These are phyloP conservation scores for Aegotheles bennettii DNA, from an alignment of 2,113 vertebrate species.

Conservation along the genomic window DNA sequence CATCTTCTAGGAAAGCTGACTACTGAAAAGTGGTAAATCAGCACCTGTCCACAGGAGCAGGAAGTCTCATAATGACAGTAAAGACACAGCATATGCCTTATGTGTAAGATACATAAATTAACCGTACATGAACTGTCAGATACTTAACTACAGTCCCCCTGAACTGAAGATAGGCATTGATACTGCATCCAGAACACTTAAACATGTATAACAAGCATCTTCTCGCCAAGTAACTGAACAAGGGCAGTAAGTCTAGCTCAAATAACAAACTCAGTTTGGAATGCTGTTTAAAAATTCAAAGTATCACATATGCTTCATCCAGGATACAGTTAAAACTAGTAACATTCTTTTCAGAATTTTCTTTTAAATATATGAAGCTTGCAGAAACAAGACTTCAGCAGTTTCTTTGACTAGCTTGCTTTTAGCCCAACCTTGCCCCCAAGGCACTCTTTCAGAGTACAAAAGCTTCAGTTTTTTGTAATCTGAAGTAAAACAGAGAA, in stretches of 20 bases:
- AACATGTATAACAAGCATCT: background rate
- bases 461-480: background rate
- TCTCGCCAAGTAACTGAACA: background rate
- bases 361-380: background rate
- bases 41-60: background rate
- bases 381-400: background rate
- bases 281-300: background rate
- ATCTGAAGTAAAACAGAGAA: slow-evolving; percentile 13
- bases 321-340: background rate
- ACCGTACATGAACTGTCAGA: background rate
- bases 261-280: background rate
- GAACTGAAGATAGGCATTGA: background rate
- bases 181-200: background rate
- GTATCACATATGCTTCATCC: background rate
- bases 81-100: background rate
- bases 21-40: background rate
- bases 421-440: background rate
- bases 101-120: background rate
- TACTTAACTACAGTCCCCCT: background rate
- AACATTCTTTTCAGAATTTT: background rate
- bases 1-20: background rate
- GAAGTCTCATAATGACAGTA: background rate
- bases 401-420: background rate
- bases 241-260: background rate
- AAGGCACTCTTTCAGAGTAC: background rate